Conservation (phyloP, 2,113 vertebrate genomes). For the Centropus unirufus region DNA sequence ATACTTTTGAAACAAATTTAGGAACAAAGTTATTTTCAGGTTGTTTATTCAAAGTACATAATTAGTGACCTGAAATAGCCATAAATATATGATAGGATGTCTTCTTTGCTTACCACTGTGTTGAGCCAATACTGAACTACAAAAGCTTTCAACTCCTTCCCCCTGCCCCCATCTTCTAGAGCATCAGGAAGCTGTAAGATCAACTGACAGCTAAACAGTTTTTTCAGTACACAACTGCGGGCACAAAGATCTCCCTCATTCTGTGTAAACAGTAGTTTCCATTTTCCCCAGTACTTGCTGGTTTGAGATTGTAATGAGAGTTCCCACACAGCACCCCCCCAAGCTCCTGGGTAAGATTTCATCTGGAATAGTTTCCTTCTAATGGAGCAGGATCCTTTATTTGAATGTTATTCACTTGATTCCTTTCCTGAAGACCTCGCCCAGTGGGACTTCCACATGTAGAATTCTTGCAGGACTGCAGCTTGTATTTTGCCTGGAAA, state of each 20-base stretch:
- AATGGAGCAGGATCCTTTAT: neutral
- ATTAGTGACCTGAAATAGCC: neutral
- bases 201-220: slow-evolving; percentile 25
- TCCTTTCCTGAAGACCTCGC: neutral
- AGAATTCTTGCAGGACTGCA: slow-evolving; percentile 20
- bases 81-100: neutral
- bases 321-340: slow-evolving; percentile 41
- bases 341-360: slow-evolving; percentile 63
- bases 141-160: neutral
- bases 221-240: neutral
- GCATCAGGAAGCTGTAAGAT: slow-evolving; percentile 20
- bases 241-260: slow-evolving; percentile 61
- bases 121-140: neutral
- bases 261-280: slow-evolving; percentile 45
- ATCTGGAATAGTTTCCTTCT: slow-evolving; percentile 40
- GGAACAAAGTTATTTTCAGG: neutral
- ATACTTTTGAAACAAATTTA: neutral
- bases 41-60: neutral
- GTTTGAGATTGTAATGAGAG: slow-evolving; percentile 27
- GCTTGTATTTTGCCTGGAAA: slow-evolving; percentile 35
- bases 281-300: slow-evolving; percentile 40
- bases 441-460: neutral
- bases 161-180: slow-evolving; percentile 7
- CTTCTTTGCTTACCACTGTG: neutral
- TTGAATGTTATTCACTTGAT: slow-evolving; percentile 24